These are phyloP conservation scores for Nipponia nippon DNA, from an alignment of 2,113 vertebrate species.

Conservation along the genomic window DNA sequence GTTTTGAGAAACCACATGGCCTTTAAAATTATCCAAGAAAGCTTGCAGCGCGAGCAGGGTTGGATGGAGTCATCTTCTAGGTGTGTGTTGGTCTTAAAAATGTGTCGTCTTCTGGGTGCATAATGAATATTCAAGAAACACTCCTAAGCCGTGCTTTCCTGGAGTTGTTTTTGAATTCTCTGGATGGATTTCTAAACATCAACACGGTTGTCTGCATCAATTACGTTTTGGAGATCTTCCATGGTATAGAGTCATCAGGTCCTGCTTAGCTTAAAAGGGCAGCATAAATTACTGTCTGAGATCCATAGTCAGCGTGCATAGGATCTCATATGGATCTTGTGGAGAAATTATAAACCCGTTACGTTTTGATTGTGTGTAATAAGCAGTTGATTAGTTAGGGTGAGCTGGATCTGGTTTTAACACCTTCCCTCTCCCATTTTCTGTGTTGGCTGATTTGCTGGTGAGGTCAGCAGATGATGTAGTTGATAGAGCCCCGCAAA, in stretches of 20 bases:
- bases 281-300: background rate
- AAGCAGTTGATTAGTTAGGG: background rate
- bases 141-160: background rate
- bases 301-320: accelerated
- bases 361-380: background rate
- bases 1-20: background rate
- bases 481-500: background rate
- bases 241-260: background rate
- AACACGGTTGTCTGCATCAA: background rate
- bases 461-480: background rate
- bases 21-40: background rate
- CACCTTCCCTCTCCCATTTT: background rate
- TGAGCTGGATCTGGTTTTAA: background rate
- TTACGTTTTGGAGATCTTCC: conserved; percentile 1
- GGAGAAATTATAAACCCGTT: background rate
- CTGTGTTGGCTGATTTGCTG: background rate
- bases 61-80: background rate
- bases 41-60: background rate
- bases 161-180: background rate
- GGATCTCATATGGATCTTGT: background rate
- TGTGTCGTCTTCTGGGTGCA: background rate
- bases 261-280: background rate
- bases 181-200: conserved; percentile 11
- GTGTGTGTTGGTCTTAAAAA: background rate
- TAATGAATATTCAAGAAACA: background rate